Conservation (phyloP, 1,140 invertebrate genomes). For the Micrasema minimum region DNA sequence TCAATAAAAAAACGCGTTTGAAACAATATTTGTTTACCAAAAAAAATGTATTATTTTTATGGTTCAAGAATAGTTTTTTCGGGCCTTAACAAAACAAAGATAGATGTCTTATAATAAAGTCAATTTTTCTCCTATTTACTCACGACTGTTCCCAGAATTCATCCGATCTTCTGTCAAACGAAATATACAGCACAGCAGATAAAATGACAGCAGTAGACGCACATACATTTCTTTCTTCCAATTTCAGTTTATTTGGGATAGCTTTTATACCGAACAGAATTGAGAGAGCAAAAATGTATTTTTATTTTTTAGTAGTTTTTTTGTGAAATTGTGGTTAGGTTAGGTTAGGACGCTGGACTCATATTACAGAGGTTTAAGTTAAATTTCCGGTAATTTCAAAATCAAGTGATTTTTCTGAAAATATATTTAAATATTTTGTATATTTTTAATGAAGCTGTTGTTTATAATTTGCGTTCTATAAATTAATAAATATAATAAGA, state of each 20-base stretch:
- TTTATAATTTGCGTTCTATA: too few species aligned
- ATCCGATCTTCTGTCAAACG: slow-evolving; percentile 8
- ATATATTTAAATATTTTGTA: too few species aligned
- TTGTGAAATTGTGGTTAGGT: too few species aligned
- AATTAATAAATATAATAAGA: too few species aligned
- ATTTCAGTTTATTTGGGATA: background rate
- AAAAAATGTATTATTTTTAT: slow-evolving; percentile 12
- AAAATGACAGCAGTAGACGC: background rate
- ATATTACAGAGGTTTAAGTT: too few species aligned
- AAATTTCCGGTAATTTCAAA: too few species aligned
- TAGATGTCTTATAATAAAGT: slow-evolving; percentile 14
- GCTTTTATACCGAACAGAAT: background rate
- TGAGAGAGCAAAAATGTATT: too few species aligned
- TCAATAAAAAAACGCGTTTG: too few species aligned
- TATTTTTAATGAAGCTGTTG: too few species aligned
- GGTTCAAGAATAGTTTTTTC: background rate
- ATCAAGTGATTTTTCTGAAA: too few species aligned
- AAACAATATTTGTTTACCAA: background rate
- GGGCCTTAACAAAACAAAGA: slow-evolving; percentile 13
- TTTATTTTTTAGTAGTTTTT: too few species aligned
- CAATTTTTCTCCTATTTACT: background rate
- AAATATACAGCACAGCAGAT: background rate
- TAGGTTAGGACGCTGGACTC: too few species aligned
- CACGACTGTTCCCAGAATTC: background rate
- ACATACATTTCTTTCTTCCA: background rate